Evolutionary conservation across 2,888 invertebrate genomes (phyloP).

Genomic region (Nemapogon koenigi): DNA sequence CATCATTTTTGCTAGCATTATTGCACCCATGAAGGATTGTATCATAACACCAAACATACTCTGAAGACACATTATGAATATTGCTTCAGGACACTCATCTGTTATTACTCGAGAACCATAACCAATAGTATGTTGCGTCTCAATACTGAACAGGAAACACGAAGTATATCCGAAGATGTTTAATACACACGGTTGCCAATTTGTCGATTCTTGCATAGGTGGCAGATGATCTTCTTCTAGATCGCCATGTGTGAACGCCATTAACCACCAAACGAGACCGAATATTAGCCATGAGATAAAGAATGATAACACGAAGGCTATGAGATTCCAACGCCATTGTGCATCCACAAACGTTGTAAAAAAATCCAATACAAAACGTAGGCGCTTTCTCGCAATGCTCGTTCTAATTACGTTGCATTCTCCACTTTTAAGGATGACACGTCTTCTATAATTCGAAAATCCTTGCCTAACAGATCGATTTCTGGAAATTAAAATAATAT

Average conservation of each 20-base stretch:
- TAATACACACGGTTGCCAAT: slow-evolving; percentile 72
- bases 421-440: slow-evolving; percentile 94
- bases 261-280: slow-evolving; percentile 77
- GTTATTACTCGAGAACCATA: slow-evolving; percentile 77
- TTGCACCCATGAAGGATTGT: slow-evolving; percentile 68
- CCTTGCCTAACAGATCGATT: slow-evolving; percentile 68
- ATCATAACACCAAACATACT: slow-evolving; percentile 77
- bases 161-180: slow-evolving; percentile 76
- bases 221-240: slow-evolving; percentile 55
- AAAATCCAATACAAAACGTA: slow-evolving; percentile 77
- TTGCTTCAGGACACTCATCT: slow-evolving; percentile 80
- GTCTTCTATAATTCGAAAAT: slow-evolving; percentile 76
- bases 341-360: slow-evolving; percentile 82
- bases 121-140: slow-evolving; percentile 83
- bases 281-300: slow-evolving; percentile 77
- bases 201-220: slow-evolving; percentile 22
- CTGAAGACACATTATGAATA: slow-evolving; percentile 80
- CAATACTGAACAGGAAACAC: slow-evolving; percentile 80
- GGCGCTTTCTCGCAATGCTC: slow-evolving; percentile 77
- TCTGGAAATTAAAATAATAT: no score
- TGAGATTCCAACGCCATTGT: slow-evolving; percentile 82
- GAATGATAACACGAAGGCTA: slow-evolving; percentile 77
- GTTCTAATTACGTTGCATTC: slow-evolving; percentile 96
- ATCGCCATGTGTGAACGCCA: slow-evolving; percentile 77
- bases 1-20: slow-evolving; percentile 81